These are phyloP conservation scores for Nemoura dubitans DNA, from an alignment of 2,888 invertebrate genomes.

Conservation along the genomic window DNA sequence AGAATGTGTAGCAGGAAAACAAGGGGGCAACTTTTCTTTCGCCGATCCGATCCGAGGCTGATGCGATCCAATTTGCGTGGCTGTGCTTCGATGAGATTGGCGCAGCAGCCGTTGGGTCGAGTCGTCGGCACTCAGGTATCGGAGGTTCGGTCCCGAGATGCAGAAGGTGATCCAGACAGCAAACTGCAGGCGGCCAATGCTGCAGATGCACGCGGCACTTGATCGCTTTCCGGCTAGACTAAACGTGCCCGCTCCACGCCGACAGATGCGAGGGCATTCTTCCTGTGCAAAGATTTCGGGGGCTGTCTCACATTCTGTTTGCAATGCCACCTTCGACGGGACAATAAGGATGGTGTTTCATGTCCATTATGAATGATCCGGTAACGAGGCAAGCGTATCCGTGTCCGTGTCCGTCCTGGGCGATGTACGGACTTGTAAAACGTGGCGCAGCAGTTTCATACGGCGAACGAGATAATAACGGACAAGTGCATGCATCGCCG, in stretches of 20 bases:
- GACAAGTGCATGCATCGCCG: background rate
- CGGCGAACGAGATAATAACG: background rate
- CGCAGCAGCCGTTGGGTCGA: background rate
- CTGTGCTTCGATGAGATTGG: background rate
- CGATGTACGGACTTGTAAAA: too few species aligned
- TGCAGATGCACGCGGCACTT: background rate
- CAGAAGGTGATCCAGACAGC: background rate
- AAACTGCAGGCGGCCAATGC: background rate
- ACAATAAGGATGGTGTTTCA: background rate
- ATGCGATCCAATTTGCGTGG: background rate
- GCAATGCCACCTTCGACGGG: background rate
- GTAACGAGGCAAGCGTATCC: background rate
- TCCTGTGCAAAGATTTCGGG: background rate
- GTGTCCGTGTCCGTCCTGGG: background rate
- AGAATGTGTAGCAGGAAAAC: background rate
- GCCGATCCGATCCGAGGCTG: too few species aligned
- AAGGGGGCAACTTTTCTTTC: background rate
- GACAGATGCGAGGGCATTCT: background rate
- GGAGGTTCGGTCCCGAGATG: background rate
- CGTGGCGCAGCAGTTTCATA: background rate
- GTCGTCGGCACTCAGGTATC: background rate
- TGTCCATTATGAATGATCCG: background rate
- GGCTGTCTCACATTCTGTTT: background rate
- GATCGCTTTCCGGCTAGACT: background rate
- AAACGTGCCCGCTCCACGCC: background rate